These are phyloP conservation scores for Netelia inedita DNA, from an alignment of 2,888 invertebrate species.

Conservation along the genomic window DNA sequence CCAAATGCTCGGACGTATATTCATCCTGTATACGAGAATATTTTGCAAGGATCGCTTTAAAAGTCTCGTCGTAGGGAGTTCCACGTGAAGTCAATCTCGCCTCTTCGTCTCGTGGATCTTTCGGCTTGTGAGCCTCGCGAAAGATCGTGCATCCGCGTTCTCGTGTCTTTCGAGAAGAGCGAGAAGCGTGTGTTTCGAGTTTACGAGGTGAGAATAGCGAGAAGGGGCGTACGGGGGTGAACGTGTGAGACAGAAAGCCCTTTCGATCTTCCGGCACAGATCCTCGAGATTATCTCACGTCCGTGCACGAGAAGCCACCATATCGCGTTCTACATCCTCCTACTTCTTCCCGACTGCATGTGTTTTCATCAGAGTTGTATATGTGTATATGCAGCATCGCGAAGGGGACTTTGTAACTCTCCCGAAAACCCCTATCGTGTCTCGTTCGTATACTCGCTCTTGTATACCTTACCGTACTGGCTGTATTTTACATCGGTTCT, in stretches of 20 bases:
- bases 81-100: background rate
- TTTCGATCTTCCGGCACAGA: constrained; percentile 42
- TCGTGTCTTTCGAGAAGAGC: constrained; percentile 32
- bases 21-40: background rate
- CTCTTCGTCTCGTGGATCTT: background rate
- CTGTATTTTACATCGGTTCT: no score
- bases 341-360: constrained; percentile 12
- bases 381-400: constrained; percentile 14
- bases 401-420: constrained; percentile 56
- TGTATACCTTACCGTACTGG: background rate
- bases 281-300: constrained; percentile 57
- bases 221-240: constrained; percentile 10
- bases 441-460: constrained; percentile 23
- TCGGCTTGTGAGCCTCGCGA: background rate
- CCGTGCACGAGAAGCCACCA: constrained; percentile 40
- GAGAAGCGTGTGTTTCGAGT: constrained; percentile 40
- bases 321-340: constrained; percentile 51
- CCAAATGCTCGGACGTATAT: no score
- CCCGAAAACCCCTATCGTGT: constrained; percentile 52
- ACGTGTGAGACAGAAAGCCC: constrained; percentile 32
- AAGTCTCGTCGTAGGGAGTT: background rate
- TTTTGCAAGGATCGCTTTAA: background rate
- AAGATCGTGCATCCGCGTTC: background rate
- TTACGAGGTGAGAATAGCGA: constrained; percentile 37
- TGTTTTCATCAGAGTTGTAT: constrained; percentile 32